phyloP scores from a whole-genome alignment of 2,797 vertebrate species.

The Salmo trutta region DNA sequence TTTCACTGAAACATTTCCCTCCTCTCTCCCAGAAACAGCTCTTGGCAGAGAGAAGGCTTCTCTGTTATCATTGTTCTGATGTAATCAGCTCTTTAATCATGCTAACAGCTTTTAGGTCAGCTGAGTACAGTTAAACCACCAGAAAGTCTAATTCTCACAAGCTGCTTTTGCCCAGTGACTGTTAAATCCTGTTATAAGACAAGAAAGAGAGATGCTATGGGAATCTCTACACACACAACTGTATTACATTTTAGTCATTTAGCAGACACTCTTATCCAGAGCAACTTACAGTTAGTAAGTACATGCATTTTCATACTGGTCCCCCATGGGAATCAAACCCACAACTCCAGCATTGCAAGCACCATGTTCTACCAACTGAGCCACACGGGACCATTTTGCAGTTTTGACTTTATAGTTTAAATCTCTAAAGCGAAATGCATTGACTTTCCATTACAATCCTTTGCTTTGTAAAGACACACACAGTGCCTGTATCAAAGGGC shows the following conservation, averaged over 20 bases:
- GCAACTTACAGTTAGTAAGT: no score
- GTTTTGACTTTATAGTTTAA: slow-evolving; percentile 29
- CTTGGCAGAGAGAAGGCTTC: slow-evolving; percentile 44
- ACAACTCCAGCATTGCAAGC: no score
- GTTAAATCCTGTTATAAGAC: slow-evolving; percentile 62
- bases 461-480: slow-evolving; percentile 34
- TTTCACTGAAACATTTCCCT: slow-evolving; percentile 44
- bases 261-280: no score
- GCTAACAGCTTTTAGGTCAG: slow-evolving; percentile 52
- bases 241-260: not conserved
- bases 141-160: slow-evolving; percentile 15
- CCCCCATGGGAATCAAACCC: no score
- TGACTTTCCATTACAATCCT: slow-evolving; percentile 48
- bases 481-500: slow-evolving; percentile 24
- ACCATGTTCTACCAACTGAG: no score
- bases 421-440: slow-evolving; percentile 44
- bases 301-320: no score
- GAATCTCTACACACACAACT: slow-evolving; percentile 58
- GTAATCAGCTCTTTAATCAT: slow-evolving; percentile 66
- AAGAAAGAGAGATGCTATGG: slow-evolving; percentile 32
- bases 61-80: slow-evolving; percentile 55
- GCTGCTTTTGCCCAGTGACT: slow-evolving; percentile 36
- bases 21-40: slow-evolving; percentile 53
- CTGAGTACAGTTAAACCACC: slow-evolving; percentile 50
- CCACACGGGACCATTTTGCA: no score